Conservation (phyloP, 1,140 invertebrate species). For the Cotesia glomerata region DNA sequence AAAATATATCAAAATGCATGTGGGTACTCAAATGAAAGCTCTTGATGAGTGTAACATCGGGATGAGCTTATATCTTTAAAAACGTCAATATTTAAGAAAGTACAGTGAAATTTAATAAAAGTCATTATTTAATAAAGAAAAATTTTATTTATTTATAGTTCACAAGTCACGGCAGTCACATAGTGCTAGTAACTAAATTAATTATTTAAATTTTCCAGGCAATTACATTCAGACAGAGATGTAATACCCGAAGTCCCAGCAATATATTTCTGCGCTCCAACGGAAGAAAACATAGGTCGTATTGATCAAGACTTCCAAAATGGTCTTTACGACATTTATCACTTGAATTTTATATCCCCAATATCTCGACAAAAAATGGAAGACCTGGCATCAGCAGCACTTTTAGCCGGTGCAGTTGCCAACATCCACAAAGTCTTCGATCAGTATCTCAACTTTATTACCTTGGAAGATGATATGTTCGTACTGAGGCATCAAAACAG, state of each 20-base stretch:
- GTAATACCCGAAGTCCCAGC: conserved; percentile 97
- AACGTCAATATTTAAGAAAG: no score
- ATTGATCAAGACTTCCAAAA: conserved; percentile 93
- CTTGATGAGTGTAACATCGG: no score
- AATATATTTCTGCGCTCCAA: conserved; percentile 98
- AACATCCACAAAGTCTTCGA: conserved; percentile 95
- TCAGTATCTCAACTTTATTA: conserved; percentile 99
- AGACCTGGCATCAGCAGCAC: conserved; percentile 90
- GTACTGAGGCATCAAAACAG: conserved; percentile 91
- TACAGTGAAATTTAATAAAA: no score
- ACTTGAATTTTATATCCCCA: conserved; percentile 97
- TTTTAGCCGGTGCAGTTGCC: conserved; percentile 85
- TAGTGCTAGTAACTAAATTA: neutral
- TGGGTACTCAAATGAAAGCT: no score
- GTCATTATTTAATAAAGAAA: no score
- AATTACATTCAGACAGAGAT: conserved; percentile 93
- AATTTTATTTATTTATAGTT: no score
- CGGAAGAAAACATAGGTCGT: conserved; percentile 93
- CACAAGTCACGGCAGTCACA: no score
- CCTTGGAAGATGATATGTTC: conserved; percentile 97
- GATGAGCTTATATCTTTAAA: no score
- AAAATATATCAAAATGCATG: no score
- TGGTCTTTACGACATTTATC: conserved; percentile 93
- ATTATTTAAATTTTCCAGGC: conserved; percentile 63
- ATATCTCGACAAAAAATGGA: conserved; percentile 94